These are phyloP conservation scores for Blastobasis adustella DNA, from an alignment of 2,888 invertebrate genomes.

Conservation along the genomic window DNA sequence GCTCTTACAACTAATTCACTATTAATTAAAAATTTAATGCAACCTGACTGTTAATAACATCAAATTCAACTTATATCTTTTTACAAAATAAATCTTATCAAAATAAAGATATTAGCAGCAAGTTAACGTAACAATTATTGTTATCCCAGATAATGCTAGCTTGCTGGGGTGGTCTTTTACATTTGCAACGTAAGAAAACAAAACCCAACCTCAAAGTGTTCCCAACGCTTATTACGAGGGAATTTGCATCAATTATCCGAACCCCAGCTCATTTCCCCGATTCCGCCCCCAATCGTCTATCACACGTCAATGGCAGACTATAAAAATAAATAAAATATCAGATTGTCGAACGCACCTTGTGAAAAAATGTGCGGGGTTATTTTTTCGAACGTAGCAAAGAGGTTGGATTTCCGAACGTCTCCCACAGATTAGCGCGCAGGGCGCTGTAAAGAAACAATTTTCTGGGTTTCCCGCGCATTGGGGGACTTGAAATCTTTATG, in stretches of 20 bases:
- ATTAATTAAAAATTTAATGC: too few relatives aligned
- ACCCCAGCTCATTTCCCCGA: constrained; percentile 25
- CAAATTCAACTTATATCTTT: too few relatives aligned
- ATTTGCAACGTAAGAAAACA: too few relatives aligned
- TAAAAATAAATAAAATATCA: constrained; percentile 67
- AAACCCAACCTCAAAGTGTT: background rate
- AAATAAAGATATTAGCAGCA: too few relatives aligned
- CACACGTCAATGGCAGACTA: constrained; percentile 60
- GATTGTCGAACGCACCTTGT: constrained; percentile 28
- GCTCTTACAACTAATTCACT: too few relatives aligned
- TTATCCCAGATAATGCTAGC: too few relatives aligned
- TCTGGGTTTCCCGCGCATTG: constrained; percentile 49
- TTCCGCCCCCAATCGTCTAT: constrained; percentile 39
- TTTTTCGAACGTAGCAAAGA: constrained; percentile 1
- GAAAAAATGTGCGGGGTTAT: constrained; percentile 26
- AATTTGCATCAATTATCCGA: constrained; percentile 40
- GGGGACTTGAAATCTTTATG: constrained; percentile 46
- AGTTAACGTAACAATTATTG: too few relatives aligned
- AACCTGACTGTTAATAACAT: too few relatives aligned
- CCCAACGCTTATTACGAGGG: background rate
- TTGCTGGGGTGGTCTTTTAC: too few relatives aligned
- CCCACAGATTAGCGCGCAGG: constrained; percentile 63
- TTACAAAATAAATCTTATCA: too few relatives aligned
- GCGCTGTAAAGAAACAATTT: constrained; percentile 73
- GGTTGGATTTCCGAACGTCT: constrained; percentile 17